These are phyloP conservation scores for Falcunculus frontatus DNA, from an alignment of 2,113 vertebrate genomes.

Conservation along the genomic window DNA sequence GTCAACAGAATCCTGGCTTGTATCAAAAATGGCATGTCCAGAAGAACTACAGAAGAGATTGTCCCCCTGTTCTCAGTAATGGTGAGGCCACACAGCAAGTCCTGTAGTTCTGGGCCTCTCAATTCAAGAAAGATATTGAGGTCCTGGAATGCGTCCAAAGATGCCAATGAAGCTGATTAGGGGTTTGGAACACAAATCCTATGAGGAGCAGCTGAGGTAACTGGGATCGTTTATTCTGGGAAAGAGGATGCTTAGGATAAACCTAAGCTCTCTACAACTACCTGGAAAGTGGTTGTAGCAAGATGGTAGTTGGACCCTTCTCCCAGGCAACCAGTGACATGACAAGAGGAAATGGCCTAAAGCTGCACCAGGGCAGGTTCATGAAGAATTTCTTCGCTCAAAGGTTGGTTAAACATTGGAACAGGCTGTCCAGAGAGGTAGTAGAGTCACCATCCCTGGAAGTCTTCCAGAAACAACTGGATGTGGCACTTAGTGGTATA, in stretches of 20 bases:
- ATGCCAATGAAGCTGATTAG: background rate
- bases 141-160: background rate
- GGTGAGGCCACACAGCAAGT: background rate
- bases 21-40: background rate
- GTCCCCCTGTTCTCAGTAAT: background rate
- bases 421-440: no score
- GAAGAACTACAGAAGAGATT: background rate
- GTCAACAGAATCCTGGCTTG: background rate
- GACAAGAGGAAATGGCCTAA: background rate
- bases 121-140: background rate
- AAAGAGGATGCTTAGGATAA: background rate
- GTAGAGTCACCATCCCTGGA: background rate
- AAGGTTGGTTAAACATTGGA: background rate
- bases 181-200: background rate
- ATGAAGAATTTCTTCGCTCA: background rate
- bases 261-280: background rate
- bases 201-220: background rate
- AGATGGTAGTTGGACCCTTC: background rate
- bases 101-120: background rate
- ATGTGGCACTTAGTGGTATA: background rate
- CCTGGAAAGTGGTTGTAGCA: background rate
- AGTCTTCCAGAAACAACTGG: fast-evolving
- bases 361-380: background rate
- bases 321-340: background rate
- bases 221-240: background rate